Base-by-base conservation (phyloP, 2,888 invertebrate species). In the Cheilosia vernalis region DNA sequence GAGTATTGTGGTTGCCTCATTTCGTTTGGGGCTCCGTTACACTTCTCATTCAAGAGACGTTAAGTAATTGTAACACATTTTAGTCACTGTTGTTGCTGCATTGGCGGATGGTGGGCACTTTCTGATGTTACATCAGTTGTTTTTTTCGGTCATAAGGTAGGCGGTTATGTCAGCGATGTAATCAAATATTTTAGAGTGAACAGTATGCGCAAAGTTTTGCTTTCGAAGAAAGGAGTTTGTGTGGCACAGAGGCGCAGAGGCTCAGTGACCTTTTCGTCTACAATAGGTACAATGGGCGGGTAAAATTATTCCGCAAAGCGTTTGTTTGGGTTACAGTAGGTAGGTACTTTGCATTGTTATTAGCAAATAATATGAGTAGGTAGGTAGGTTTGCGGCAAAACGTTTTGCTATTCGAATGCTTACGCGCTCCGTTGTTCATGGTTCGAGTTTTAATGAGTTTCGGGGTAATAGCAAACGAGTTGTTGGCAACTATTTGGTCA, bases 61-160 rank as follows among this genome's bases (percentile, higher is more conserved):
- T 83, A 83, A 83, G 83, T 83, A 78, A 83, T 78, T 78, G 83
- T 58, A 69, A 69, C 72, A 67, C 42, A 67, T 78, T 77, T 70
- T 37, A 69, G 58, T 33, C 49, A 30, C 49, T 72, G 67, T 51
- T 64, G 67, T 49, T 63, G 51, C 17, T 15, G 44, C 63, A 77
- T 61, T 61, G 61, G 10, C 53, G 9, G 30, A 55, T 40, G n/a
- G 66, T 55, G 5, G 6, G 63, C 56, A 64, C 42, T 56, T 66
- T 77, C 70, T 61, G 70, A 33, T 33, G 66, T 82, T 77, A 82
- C 82, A 66, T 82, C 77, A 78, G 72, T 51, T 13, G 21, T 4
- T 44, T 33, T 44, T 33, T 61, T 82, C 55, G 64, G 58, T 60
- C 63, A 70, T 19, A 82, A 69, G 63, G 69, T 64, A 76, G 76